Percentiles rank a stretch among this genome's conserved stretches.
These are phyloP conservation scores for Taphrorychus bicolor DNA, from an alignment of 2,888 invertebrate genomes.

Conservation along the genomic window DNA sequence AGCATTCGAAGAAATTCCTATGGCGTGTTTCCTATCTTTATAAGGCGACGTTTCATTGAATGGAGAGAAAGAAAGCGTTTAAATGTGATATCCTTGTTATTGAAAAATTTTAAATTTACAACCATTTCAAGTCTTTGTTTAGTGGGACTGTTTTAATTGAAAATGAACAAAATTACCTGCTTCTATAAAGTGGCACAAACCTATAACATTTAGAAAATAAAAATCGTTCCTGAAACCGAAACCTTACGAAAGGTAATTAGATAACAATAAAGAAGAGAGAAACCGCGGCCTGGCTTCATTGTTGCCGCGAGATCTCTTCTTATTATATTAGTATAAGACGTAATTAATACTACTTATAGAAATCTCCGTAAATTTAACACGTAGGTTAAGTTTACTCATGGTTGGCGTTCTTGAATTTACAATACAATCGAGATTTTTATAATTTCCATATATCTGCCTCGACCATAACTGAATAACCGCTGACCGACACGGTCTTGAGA, in stretches of 20 bases:
- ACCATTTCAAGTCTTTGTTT: too few species aligned
- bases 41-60: constrained; percentile 10
- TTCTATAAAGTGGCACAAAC: too few species aligned
- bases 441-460: not conserved
- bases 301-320: not conserved
- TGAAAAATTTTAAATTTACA: too few species aligned
- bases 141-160: too few species aligned
- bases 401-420: not conserved
- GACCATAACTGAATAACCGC: not conserved
- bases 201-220: not conserved
- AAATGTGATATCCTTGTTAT: constrained; percentile 12
- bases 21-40: constrained; percentile 20
- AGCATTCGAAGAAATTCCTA: constrained; percentile 2
- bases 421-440: not conserved
- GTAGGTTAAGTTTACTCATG: not conserved
- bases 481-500: not conserved
- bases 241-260: not conserved
- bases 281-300: not conserved
- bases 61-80: constrained; percentile 8
- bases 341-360: not conserved
- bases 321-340: too few species aligned
- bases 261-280: not conserved
- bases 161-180: too few species aligned
- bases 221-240: not conserved
- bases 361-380: not conserved